Evolutionary conservation across 2,888 invertebrate species (phyloP).

Genomic region (Alentia gelatinosa): DNA sequence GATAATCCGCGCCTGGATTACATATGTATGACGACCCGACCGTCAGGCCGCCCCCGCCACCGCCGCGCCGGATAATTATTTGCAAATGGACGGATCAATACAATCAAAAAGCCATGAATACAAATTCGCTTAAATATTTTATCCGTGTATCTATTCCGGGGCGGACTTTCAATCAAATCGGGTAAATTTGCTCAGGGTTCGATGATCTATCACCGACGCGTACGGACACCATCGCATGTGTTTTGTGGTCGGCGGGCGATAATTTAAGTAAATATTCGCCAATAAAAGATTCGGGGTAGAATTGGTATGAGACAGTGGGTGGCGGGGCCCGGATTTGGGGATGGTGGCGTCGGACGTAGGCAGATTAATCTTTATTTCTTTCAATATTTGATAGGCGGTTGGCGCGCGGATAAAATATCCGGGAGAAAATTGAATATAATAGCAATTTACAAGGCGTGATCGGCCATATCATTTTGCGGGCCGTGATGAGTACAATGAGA

Average conservation of each 20-base stretch:
- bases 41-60: neutral
- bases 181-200: slow-evolving; percentile 43
- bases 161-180: slow-evolving; percentile 52
- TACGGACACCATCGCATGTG: slow-evolving; percentile 49
- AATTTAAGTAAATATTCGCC: slow-evolving; percentile 51
- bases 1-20: slow-evolving; percentile 40
- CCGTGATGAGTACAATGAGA: slow-evolving; percentile 27
- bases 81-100: slow-evolving; percentile 55
- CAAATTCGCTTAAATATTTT: slow-evolving; percentile 55
- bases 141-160: slow-evolving; percentile 51
- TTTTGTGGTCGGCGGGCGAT: slow-evolving; percentile 39
- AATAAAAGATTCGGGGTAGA: slow-evolving; percentile 50
- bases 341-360: neutral
- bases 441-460: slow-evolving; percentile 54
- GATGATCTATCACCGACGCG: slow-evolving; percentile 41
- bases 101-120: slow-evolving; percentile 55
- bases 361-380: slow-evolving; percentile 53
- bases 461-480: slow-evolving; percentile 50
- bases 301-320: slow-evolving; percentile 17
- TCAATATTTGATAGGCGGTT: slow-evolving; percentile 51
- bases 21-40: slow-evolving; percentile 40
- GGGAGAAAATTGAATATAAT: slow-evolving; percentile 49
- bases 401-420: slow-evolving; percentile 47
- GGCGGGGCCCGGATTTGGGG: slow-evolving; percentile 1
- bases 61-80: slow-evolving; percentile 48